Evolutionary conservation across 2,113 vertebrate genomes (phyloP).

Genomic region (Gasterosteus aculeatus): DNA sequence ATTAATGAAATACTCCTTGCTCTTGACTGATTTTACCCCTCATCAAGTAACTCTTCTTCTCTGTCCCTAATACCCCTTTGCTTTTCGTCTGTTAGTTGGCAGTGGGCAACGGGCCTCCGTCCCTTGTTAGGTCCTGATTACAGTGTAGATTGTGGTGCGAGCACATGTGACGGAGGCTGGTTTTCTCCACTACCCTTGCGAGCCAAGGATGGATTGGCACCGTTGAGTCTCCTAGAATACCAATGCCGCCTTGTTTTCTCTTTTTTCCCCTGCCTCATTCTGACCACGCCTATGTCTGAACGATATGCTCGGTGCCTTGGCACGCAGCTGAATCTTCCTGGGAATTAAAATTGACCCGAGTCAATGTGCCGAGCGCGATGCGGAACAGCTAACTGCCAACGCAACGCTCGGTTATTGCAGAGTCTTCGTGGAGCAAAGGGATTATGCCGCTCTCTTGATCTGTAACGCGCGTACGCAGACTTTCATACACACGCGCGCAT

Average conservation of each 20-base stretch:
- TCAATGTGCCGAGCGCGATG: slow-evolving; percentile 35
- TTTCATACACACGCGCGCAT: neutral
- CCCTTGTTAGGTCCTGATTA: slow-evolving; percentile 66
- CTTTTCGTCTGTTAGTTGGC: slow-evolving; percentile 40
- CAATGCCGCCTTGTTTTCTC: slow-evolving; percentile 31
- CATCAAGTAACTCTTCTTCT: slow-evolving; percentile 40
- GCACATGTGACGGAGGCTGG: slow-evolving; percentile 60
- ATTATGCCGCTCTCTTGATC: slow-evolving; percentile 52
- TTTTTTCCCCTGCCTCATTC: slow-evolving; percentile 22
- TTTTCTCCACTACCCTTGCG: slow-evolving; percentile 53
- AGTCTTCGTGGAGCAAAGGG: slow-evolving; percentile 34
- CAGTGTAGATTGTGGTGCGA: slow-evolving; percentile 66
- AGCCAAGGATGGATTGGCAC: slow-evolving; percentile 52
- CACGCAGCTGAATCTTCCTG: slow-evolving; percentile 40
- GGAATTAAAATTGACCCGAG: slow-evolving; percentile 55
- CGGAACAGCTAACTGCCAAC: slow-evolving; percentile 34
- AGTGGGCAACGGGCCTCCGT: slow-evolving; percentile 42
- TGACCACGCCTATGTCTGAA: slow-evolving; percentile 43
- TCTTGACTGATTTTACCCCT: slow-evolving; percentile 38
- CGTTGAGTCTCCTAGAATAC: slow-evolving; percentile 56
- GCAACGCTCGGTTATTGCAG: slow-evolving; percentile 23
- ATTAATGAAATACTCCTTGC: slow-evolving; percentile 23
- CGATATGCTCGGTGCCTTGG: slow-evolving; percentile 45
- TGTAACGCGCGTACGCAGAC: slow-evolving; percentile 19
- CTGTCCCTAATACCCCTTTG: slow-evolving; percentile 11